A percentile compares a stretch with the other conserved stretches of the same genome.
Conservation (phyloP, 2,888 invertebrate species). For the Pammene aurita region DNA sequence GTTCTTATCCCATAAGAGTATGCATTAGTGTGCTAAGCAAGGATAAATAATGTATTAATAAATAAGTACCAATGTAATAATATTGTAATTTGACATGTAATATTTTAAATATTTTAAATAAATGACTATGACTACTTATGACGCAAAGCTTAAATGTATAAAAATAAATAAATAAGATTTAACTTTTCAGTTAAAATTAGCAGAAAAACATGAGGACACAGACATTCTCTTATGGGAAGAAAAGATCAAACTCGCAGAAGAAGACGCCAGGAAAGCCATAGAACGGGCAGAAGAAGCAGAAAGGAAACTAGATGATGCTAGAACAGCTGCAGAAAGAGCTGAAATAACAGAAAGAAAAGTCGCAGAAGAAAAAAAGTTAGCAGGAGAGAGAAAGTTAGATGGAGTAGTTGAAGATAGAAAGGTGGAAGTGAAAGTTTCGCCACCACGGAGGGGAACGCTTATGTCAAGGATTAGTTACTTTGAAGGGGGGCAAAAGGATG, state of each 20-base stretch:
- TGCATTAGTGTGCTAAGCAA: too few species aligned
- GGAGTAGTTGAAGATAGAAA: slow-evolving; percentile 53
- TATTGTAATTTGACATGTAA: too few species aligned
- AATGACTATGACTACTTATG: too few species aligned
- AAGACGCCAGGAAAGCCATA: slow-evolving; percentile 85
- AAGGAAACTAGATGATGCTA: slow-evolving; percentile 57
- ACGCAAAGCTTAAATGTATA: too few species aligned
- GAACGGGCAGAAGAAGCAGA: slow-evolving; percentile 84
- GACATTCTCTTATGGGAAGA: slow-evolving; percentile 88
- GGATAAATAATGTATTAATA: too few species aligned
- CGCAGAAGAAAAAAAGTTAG: slow-evolving; percentile 65
- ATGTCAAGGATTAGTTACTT: slow-evolving; percentile 75
- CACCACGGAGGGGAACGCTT: slow-evolving; percentile 56
- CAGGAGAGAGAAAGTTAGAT: slow-evolving; percentile 48
- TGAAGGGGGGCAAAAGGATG: slow-evolving; percentile 61
- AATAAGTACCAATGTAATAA: too few species aligned
- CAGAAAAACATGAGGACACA: slow-evolving; percentile 86
- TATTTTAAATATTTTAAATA: too few species aligned
- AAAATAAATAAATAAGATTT: not conserved
- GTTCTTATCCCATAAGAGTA: too few species aligned
- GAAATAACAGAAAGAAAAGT: slow-evolving; percentile 70
- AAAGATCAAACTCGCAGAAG: slow-evolving; percentile 86
- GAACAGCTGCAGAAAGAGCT: slow-evolving; percentile 81
- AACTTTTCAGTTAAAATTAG: slow-evolving; percentile 77
- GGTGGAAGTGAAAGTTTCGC: slow-evolving; percentile 50